phyloP scores from a whole-genome alignment of 2,113 vertebrate genomes.

The Pteronura brasiliensis region DNA sequence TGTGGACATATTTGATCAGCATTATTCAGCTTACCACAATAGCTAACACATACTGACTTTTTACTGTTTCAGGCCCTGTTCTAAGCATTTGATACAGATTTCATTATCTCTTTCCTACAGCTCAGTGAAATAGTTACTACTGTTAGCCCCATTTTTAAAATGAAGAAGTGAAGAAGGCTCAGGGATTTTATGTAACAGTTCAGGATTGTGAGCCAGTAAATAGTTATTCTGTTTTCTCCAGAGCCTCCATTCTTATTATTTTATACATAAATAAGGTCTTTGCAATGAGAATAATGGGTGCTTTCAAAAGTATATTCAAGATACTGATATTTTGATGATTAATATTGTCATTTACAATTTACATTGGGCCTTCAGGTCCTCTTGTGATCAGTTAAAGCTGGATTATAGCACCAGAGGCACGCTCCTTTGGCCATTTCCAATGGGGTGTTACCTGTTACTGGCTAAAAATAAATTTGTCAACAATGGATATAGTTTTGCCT shows the following conservation, averaged over 20 bases:
- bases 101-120: background rate
- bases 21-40: background rate
- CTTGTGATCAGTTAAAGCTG: background rate
- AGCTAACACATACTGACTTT: background rate
- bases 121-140: background rate
- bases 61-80: background rate
- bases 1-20: rapidly evolving
- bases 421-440: background rate
- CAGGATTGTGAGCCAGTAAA: background rate
- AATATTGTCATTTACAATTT: background rate
- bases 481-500: background rate
- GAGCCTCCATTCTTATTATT: background rate
- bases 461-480: background rate
- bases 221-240: background rate
- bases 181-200: background rate
- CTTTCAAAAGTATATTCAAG: background rate
- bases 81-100: background rate
- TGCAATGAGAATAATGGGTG: background rate
- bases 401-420: rapidly evolving
- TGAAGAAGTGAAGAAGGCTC: background rate
- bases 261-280: background rate
- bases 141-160: background rate
- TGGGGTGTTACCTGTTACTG: background rate
- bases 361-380: background rate
- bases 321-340: background rate